Evolutionary conservation across 2,888 invertebrate species (phyloP).

Genomic region (Archips xylosteana): DNA sequence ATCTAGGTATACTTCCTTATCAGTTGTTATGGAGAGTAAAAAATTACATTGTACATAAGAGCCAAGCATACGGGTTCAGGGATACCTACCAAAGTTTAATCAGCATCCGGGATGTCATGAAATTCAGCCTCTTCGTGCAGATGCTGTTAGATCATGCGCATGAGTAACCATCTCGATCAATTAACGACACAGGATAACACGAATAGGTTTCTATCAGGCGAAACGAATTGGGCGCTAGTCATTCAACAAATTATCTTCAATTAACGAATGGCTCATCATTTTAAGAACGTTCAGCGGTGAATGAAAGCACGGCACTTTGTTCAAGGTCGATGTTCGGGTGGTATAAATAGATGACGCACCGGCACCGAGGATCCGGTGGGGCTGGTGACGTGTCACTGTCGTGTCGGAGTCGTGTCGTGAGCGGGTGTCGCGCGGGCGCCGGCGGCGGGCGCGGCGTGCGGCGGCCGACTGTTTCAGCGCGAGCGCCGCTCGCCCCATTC

Average conservation of each 20-base stretch:
- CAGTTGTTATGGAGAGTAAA: neutral
- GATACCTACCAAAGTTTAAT: constrained; percentile 37
- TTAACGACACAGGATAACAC: constrained; percentile 30
- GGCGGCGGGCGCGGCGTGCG: constrained; percentile 73
- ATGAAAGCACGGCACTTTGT: constrained; percentile 61
- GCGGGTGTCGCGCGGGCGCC: constrained; percentile 52
- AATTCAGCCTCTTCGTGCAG: constrained; percentile 25
- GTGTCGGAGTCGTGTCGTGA: constrained; percentile 59
- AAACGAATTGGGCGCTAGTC: constrained; percentile 58
- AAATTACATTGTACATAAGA: neutral
- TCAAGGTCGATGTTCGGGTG: constrained; percentile 67
- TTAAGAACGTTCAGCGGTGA: constrained; percentile 57
- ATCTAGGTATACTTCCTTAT: neutral
- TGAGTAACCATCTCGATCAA: constrained; percentile 35
- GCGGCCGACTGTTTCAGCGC: constrained; percentile 71
- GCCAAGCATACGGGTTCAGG: neutral
- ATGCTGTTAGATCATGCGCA: constrained; percentile 20
- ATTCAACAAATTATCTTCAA: constrained; percentile 65
- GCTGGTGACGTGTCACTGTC: constrained; percentile 52
- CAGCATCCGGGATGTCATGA: constrained; percentile 34
- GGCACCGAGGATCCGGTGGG: constrained; percentile 55
- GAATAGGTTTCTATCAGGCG: constrained; percentile 32
- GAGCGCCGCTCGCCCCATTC: constrained; percentile 65
- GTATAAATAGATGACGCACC: constrained; percentile 75
- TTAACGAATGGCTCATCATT: constrained; percentile 59